Base-by-base conservation (phyloP, 2,888 invertebrate species). In the Drosophila trichaetosa region DNA sequence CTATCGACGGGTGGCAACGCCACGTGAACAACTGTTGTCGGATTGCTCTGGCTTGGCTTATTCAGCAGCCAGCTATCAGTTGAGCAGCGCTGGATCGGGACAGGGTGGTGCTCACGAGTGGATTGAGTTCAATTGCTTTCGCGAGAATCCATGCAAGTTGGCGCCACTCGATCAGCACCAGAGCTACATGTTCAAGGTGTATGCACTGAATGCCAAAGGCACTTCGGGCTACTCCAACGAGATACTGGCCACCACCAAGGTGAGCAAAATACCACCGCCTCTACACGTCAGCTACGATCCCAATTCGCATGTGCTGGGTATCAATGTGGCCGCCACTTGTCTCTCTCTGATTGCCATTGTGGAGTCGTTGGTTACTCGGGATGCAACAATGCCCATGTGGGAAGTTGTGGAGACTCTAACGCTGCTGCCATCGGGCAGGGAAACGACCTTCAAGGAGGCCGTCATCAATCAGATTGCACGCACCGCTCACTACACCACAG, bases 151-250 rank as follows among this genome's bases (percentile, higher is more conserved):
- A 0, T 98, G 98, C 93, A 98, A 98, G 91, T 96, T 98, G 34
- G 96, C 96, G 3, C 95, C 96, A 53, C 94, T 98, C 58, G 97
- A 97, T 73, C 98, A 98, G 86, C 97, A 98, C 92, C 97, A 97
- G 91, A 95, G 95, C 18, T 98, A 98, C 91, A 94, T 96, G 18
- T 97, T 98, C 93, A 97, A 97, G 95, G 97, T 97, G 58, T 97
- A 97, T 93, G 98, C 98, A 0, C 95, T 97, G 73, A 98, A 98
- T 90, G 96, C 96, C 0, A 97, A 97, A 92, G 98, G 98, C 33
- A 96, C 96, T 81, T 98, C 98, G 71, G 96, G 97, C 76, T 97
- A 96, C 90, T 98, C 98, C 0, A 97, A 97, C 82, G 97, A 97
- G 91, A 95, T 97, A 46, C 94, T 95, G 13, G 96, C 96, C 64